A percentile compares a stretch with the other conserved stretches of the same genome.
phyloP scores from a whole-genome alignment of 2,797 vertebrate genomes.

The Sebastes itinus region DNA sequence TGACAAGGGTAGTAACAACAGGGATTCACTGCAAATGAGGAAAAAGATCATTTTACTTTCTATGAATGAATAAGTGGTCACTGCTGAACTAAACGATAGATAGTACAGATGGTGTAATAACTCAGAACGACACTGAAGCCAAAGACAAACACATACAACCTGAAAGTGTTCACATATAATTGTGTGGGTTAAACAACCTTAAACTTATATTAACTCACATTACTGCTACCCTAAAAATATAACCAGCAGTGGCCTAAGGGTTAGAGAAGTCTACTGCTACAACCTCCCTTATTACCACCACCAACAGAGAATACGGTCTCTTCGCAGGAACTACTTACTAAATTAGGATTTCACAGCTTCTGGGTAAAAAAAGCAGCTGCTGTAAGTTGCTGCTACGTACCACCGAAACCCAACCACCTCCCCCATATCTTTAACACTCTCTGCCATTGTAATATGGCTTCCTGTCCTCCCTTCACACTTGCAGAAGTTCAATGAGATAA shows the following conservation, averaged over 20 bases:
- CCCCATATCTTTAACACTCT: conserved; percentile 17
- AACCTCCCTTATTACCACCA: neutral
- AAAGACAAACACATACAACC: neutral
- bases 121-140: neutral
- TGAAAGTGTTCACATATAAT: neutral
- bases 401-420: neutral
- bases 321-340: neutral
- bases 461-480: conserved; percentile 24
- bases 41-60: neutral
- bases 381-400: neutral
- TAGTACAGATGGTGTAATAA: neutral
- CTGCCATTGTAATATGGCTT: conserved; percentile 2
- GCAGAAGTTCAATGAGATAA: conserved; percentile 46
- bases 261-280: neutral
- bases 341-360: neutral
- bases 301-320: neutral
- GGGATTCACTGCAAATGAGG: conserved; percentile 85
- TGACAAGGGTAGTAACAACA: conserved; percentile 95
- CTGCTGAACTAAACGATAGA: neutral
- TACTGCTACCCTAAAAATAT: neutral
- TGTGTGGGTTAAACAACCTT: neutral
- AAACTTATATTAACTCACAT: neutral
- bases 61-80: neutral
- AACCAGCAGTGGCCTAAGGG: neutral
- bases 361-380: too few species aligned